Conservation (phyloP, 2,797 vertebrate genomes). For the Myotis planiceps region DNA sequence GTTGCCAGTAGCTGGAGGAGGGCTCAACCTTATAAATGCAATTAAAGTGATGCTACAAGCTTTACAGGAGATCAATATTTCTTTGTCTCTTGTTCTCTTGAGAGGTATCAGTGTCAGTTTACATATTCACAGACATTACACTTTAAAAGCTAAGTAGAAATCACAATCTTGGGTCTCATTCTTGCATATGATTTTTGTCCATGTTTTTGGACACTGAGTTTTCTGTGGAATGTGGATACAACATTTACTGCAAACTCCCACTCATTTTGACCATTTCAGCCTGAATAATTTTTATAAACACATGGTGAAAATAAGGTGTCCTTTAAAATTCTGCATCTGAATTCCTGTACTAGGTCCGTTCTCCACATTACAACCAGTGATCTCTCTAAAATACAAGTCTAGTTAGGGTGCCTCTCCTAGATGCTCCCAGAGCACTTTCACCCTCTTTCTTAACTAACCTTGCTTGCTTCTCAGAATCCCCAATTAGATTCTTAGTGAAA, state of each 20-base stretch:
- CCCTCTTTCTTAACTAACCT: background rate
- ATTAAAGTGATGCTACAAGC: background rate
- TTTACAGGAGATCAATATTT: background rate
- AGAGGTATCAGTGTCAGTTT: background rate
- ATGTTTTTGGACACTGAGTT: background rate
- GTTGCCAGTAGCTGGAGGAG: background rate
- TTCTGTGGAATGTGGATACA: background rate
- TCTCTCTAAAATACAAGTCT: background rate
- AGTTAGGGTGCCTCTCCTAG: background rate
- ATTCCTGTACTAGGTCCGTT: constrained; percentile 25
- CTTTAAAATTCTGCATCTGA: constrained; percentile 24
- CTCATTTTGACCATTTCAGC: background rate
- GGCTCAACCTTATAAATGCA: background rate
- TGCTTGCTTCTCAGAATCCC: background rate
- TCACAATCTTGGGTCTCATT: background rate
- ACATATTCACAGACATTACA: background rate
- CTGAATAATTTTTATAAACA: constrained; percentile 36
- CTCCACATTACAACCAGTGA: background rate
- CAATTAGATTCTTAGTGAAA: background rate
- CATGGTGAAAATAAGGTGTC: background rate
- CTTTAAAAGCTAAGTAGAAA: constrained; percentile 30
- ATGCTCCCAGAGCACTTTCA: background rate
- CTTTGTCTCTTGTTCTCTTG: constrained; percentile 4
- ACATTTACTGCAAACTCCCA: background rate
- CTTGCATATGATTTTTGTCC: background rate